Base-by-base conservation (phyloP, 2,113 vertebrate genomes). In the Machaerirhynchus nigripectus region DNA sequence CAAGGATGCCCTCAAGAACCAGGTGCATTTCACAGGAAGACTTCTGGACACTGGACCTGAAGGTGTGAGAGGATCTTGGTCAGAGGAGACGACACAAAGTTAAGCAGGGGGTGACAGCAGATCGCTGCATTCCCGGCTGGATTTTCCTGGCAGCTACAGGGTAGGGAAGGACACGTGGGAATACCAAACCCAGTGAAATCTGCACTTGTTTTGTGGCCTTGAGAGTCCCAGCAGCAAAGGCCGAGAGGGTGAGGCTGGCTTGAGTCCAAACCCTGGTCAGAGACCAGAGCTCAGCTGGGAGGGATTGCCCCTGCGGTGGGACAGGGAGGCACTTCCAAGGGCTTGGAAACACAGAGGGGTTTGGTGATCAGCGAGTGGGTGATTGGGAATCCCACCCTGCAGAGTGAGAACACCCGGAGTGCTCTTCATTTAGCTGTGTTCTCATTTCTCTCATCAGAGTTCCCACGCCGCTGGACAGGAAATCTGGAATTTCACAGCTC, bases 1-100 rank as follows among this genome's bases (percentile, higher is more conserved):
- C 16, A 5, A 6, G 0, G 3, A 12, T 30, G 30, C 31, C 71
- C 10, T 10, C 7, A 0, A 31, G 22, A 37, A 3, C 46, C 13
- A 55, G 59, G 30, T 30, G 46, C 39, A 15, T 63, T 89, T 63
- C 20, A 5, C 40, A 13, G 1, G 6, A 68, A 40, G 23, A 5
- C 4, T 76, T 93, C 63, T 79, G 75, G 90, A 10, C 4, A 0
- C 6, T 42, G 75, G 60, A 37, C 77, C 16, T 24, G 19, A 17
- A 35, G n/a, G 9, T 0, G 0, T 6, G 30, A 4, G 42, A 84
- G n/a, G 52, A 59, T 35, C 46, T 64, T 0, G 3, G 33, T 19
- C 37, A 73, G 69, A 42, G 50, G 53, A 81, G 57, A 10, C 24
- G 42, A 40, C 53, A 20, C 42, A 33, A 76, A 44, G 35, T 12